A percentile compares a stretch with the other conserved stretches of the same genome.
Conservation (phyloP, 2,113 vertebrate genomes). For the Silurus glanis region DNA sequence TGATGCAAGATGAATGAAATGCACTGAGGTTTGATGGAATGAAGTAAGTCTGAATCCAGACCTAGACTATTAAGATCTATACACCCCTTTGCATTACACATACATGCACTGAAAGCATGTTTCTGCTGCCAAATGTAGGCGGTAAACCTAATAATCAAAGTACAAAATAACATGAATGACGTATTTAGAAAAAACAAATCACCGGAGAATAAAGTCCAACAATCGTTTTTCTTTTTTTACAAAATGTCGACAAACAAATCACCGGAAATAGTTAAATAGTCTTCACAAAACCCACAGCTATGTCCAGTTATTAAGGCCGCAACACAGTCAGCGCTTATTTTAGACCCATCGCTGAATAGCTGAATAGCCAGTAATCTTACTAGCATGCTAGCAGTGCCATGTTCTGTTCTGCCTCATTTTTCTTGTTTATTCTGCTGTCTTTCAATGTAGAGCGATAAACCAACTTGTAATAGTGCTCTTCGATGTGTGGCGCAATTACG, state of each 20-base stretch:
- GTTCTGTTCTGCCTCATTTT: slow-evolving; percentile 33
- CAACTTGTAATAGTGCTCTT: slow-evolving; percentile 22
- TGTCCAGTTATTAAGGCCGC: neutral
- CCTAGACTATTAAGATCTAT: neutral
- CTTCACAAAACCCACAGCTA: neutral
- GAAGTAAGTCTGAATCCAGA: too few species aligned
- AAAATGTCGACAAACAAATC: neutral
- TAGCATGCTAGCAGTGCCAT: slow-evolving; percentile 19
- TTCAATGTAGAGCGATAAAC: slow-evolving; percentile 14
- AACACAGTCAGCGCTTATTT: neutral
- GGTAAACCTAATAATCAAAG: neutral
- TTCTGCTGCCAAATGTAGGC: neutral
- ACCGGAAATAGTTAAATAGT: neutral
- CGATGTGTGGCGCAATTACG: slow-evolving; percentile 53
- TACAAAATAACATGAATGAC: neutral
- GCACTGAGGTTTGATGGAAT: too few species aligned
- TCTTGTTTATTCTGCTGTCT: slow-evolving; percentile 4
- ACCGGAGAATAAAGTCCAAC: neutral
- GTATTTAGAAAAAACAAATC: neutral
- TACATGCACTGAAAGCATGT: neutral
- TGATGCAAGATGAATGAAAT: too few species aligned
- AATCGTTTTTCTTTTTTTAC: too few species aligned
- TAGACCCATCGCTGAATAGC: slow-evolving; percentile 8
- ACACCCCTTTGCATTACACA: neutral
- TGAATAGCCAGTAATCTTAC: slow-evolving; percentile 14